A percentile compares a stretch with the other conserved stretches of the same genome.
phyloP scores from a whole-genome alignment of 2,113 vertebrate species.

The Anser cygnoides region DNA sequence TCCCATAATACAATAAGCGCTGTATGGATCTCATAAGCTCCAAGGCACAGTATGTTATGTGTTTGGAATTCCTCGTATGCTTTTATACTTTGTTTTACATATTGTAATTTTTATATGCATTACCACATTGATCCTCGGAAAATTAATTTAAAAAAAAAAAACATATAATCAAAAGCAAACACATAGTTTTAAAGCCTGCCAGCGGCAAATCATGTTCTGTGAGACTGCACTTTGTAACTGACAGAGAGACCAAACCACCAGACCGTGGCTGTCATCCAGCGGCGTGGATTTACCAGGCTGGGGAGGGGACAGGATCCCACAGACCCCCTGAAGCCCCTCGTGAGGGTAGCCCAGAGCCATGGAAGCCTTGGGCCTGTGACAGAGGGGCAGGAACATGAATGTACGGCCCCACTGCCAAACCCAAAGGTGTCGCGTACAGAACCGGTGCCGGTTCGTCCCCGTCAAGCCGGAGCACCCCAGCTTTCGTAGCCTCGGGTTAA shows the following conservation, averaged over 20 bases:
- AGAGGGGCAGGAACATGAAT: background rate
- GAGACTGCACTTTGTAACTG: conserved; percentile 61
- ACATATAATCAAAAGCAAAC: conserved; percentile 68
- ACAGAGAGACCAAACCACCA: conserved; percentile 50
- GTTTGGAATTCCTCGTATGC: conserved; percentile 70
- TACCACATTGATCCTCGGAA: conserved; percentile 68
- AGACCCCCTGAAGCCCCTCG: rapidly evolving
- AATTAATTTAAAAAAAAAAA: conserved; percentile 52
- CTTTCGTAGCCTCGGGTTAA: background rate
- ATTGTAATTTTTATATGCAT: conserved; percentile 69
- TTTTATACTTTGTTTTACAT: conserved; percentile 72
- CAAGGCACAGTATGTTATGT: conserved; percentile 69
- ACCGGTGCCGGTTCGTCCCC: background rate
- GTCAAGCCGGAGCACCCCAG: background rate
- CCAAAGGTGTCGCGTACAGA: background rate
- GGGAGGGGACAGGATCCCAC: background rate
- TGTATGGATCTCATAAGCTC: conserved; percentile 68
- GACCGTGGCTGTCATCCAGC: background rate
- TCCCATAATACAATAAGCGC: conserved; percentile 61
- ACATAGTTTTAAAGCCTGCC: conserved; percentile 57
- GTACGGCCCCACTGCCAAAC: background rate
- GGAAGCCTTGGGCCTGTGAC: rapidly evolving
- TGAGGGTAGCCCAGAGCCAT: background rate
- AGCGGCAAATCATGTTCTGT: conserved; percentile 58
- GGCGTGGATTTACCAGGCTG: background rate